phyloP scores from a whole-genome alignment of 2,888 invertebrate genomes.

The Drosophila lacicola region DNA sequence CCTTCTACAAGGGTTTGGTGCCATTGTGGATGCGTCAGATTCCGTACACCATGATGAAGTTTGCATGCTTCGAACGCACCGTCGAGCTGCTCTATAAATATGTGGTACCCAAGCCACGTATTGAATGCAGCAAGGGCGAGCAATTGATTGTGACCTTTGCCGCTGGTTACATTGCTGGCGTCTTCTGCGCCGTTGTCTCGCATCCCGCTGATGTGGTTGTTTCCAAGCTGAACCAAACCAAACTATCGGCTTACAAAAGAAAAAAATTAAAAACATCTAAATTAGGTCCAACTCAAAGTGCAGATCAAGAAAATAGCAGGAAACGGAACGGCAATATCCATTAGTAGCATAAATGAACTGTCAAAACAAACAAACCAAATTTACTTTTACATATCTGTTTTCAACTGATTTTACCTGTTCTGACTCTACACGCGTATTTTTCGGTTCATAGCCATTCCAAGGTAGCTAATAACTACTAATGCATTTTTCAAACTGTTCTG shows the following conservation, averaged over 20 bases:
- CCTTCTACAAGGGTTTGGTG: slow-evolving; percentile 92
- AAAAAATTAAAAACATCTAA: slow-evolving; percentile 24
- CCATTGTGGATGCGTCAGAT: slow-evolving; percentile 90
- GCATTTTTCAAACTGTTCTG: slow-evolving; percentile 26
- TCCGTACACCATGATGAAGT: slow-evolving; percentile 96
- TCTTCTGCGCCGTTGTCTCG: slow-evolving; percentile 96
- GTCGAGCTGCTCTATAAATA: slow-evolving; percentile 91
- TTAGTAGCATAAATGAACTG: slow-evolving; percentile 12
- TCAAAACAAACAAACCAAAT: slow-evolving; percentile 46
- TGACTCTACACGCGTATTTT: slow-evolving; percentile 1
- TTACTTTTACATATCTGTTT: neutral
- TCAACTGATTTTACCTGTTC: neutral
- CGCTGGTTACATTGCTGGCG: slow-evolving; percentile 96
- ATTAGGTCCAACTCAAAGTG: slow-evolving; percentile 31
- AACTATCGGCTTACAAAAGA: slow-evolving; percentile 81
- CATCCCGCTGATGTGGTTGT: slow-evolving; percentile 96
- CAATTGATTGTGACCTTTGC: slow-evolving; percentile 94
- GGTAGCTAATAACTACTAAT: slow-evolving; percentile 6
- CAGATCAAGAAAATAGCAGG: slow-evolving; percentile 19
- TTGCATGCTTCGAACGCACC: slow-evolving; percentile 94
- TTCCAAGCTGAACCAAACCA: slow-evolving; percentile 94
- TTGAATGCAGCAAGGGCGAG: slow-evolving; percentile 91
- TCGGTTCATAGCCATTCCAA: slow-evolving; percentile 34
- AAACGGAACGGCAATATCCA: slow-evolving; percentile 9
- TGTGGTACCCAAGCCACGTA: slow-evolving; percentile 93